These are phyloP conservation scores for Phocides pigmalion DNA, from an alignment of 1,140 invertebrate species.

Conservation along the genomic window DNA sequence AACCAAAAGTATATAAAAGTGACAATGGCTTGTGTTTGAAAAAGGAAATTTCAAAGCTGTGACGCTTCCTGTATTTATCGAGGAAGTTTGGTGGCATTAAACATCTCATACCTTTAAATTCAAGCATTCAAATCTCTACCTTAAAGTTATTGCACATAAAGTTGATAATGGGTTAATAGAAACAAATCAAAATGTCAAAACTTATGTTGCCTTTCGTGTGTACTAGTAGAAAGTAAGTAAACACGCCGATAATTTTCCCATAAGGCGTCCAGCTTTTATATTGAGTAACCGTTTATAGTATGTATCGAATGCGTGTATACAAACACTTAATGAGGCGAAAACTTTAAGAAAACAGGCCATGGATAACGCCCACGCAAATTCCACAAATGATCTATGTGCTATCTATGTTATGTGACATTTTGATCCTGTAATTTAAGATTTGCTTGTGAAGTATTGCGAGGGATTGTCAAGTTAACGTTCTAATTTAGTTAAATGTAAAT, in stretches of 20 bases:
- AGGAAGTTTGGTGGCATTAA: neutral
- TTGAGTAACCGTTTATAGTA: constrained; percentile 55
- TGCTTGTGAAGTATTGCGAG: neutral
- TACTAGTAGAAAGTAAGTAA: constrained; percentile 46
- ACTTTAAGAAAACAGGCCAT: constrained; percentile 57
- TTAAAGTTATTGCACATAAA: neutral
- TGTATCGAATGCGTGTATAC: constrained; percentile 55
- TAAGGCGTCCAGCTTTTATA: constrained; percentile 45
- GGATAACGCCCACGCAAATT: constrained; percentile 54
- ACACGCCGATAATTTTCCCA: constrained; percentile 55
- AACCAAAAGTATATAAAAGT: constrained; percentile 17
- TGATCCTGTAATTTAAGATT: neutral
- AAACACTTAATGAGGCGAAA: constrained; percentile 64
- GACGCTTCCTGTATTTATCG: constrained; percentile 29
- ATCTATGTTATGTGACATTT: constrained; percentile 11
- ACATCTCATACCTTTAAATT: neutral
- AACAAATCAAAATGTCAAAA: neutral
- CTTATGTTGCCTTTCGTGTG: constrained; percentile 8
- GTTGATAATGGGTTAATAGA: neutral
- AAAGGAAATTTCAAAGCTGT: constrained; percentile 25
- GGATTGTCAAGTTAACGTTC: neutral
- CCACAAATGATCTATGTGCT: constrained; percentile 21
- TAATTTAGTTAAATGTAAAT: too few relatives aligned
- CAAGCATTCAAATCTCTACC: neutral
- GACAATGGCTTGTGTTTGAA: constrained; percentile 17